Percentiles rank a stretch among this genome's conserved stretches.
Evolutionary conservation across 2,888 invertebrate genomes (phyloP).

Genomic region (Lycophotia porphyrea): DNA sequence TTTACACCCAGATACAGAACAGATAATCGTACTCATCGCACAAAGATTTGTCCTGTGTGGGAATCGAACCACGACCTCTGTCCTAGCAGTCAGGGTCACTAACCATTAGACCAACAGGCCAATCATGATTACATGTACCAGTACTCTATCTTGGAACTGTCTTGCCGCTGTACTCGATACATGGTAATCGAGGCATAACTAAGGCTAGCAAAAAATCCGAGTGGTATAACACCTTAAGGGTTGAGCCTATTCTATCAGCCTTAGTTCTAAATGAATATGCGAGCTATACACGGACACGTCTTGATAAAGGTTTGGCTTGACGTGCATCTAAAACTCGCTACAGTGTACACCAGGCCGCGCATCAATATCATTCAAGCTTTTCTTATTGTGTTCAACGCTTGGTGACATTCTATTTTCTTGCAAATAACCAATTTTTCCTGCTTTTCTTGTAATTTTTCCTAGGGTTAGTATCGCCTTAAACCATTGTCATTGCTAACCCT

Average conservation of each 20-base stretch:
- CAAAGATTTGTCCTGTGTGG: too few species aligned
- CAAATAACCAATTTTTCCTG: background rate
- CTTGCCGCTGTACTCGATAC: background rate
- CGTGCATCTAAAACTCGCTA: constrained; percentile 81
- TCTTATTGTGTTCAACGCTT: constrained; percentile 76
- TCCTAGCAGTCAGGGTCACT: too few species aligned
- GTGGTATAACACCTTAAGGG: background rate
- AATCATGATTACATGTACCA: background rate
- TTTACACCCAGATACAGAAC: too few species aligned
- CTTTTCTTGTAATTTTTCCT: background rate
- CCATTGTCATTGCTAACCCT: background rate
- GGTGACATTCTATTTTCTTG: constrained; percentile 70
- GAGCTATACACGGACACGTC: constrained; percentile 74
- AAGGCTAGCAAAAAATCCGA: too few species aligned
- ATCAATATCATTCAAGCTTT: constrained; percentile 71
- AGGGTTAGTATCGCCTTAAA: background rate
- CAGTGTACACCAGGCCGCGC: constrained; percentile 76
- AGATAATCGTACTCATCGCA: too few species aligned
- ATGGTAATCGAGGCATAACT: background rate
- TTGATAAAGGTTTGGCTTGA: constrained; percentile 45
- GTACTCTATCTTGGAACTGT: background rate
- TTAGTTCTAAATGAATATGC: constrained; percentile 51
- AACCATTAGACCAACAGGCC: too few species aligned
- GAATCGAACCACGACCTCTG: too few species aligned
- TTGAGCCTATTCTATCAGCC: background rate